Conservation (phyloP, 2,888 invertebrate genomes). For the Sthenelais limicola region DNA sequence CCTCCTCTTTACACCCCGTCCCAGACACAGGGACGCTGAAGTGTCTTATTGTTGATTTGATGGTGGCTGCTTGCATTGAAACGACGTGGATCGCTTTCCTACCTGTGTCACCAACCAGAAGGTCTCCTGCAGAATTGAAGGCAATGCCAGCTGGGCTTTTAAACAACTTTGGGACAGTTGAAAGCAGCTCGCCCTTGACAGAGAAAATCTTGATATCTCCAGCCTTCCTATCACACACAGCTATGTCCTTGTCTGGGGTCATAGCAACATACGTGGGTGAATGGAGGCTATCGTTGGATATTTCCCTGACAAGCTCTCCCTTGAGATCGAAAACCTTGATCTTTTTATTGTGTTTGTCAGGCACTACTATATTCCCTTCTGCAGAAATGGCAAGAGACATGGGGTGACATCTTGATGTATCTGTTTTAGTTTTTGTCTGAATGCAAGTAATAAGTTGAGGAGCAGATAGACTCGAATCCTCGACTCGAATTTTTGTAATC, state of each 20-base stretch:
- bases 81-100: slow-evolving; percentile 20
- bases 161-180: slow-evolving; percentile 20
- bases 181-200: neutral
- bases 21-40: slow-evolving; percentile 4
- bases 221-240: slow-evolving; percentile 29
- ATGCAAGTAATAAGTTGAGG: slow-evolving; percentile 1
- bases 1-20: slow-evolving; percentile 17
- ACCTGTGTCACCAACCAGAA: slow-evolving; percentile 32
- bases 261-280: slow-evolving; percentile 18
- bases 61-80: slow-evolving; percentile 2
- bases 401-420: slow-evolving; percentile 30
- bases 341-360: slow-evolving; percentile 35
- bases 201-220: slow-evolving; percentile 26
- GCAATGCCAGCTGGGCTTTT: slow-evolving; percentile 33
- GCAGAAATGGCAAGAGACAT: slow-evolving; percentile 13
- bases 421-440: slow-evolving; percentile 3
- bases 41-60: slow-evolving; percentile 14
- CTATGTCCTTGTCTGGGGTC: slow-evolving; percentile 18
- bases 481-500: no score
- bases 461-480: neutral
- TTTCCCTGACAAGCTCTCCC: slow-evolving; percentile 18
- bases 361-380: neutral
- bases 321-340: slow-evolving; percentile 17
- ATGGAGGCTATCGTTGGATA: neutral
- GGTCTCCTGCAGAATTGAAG: slow-evolving; percentile 1